Percentiles rank a stretch among this genome's conserved stretches.
These are phyloP conservation scores for Melieria picta DNA, from an alignment of 2,888 invertebrate species.

Conservation along the genomic window DNA sequence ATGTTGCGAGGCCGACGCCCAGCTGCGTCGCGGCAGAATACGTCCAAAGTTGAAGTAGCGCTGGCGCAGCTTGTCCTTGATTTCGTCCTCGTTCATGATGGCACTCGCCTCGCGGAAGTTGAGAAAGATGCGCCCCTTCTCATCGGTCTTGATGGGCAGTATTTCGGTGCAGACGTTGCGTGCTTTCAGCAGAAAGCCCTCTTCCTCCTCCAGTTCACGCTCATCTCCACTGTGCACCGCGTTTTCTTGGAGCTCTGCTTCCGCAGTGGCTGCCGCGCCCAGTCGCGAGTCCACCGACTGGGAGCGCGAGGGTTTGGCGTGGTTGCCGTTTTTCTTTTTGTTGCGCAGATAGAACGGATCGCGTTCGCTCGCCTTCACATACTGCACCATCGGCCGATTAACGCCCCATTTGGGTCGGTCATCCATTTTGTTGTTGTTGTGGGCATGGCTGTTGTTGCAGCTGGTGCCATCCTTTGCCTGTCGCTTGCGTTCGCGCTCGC, in stretches of 20 bases:
- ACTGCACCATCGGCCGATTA: slow-evolving; percentile 81
- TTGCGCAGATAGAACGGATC: slow-evolving; percentile 79
- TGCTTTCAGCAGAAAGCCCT: slow-evolving; percentile 61
- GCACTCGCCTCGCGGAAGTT: slow-evolving; percentile 65
- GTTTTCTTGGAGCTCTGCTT: slow-evolving; percentile 12
- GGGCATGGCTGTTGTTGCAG: slow-evolving; percentile 45
- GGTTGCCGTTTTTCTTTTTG: slow-evolving; percentile 67
- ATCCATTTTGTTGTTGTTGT: slow-evolving; percentile 64
- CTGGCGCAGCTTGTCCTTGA: slow-evolving; percentile 63
- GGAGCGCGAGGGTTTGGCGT: slow-evolving; percentile 70
- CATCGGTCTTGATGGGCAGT: slow-evolving; percentile 65
- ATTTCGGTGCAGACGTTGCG: slow-evolving; percentile 66
- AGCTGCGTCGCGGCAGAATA: slow-evolving; percentile 61
- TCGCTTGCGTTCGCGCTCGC: slow-evolving; percentile 55
- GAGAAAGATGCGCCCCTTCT: slow-evolving; percentile 64
- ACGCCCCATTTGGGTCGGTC: slow-evolving; percentile 81
- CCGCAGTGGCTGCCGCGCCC: slow-evolving; percentile 44
- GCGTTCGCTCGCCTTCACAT: slow-evolving; percentile 89
- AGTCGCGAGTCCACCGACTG: slow-evolving; percentile 62
- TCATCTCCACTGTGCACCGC: slow-evolving; percentile 32
- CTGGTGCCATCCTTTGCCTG: slow-evolving; percentile 50
- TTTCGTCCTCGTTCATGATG: slow-evolving; percentile 65
- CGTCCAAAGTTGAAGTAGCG: slow-evolving; percentile 63
- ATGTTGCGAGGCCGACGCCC: slow-evolving; percentile 63
- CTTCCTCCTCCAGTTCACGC: slow-evolving; percentile 46